Evolutionary conservation across 2,888 invertebrate genomes (phyloP).

Genomic region (Halictus quadricinctus): DNA sequence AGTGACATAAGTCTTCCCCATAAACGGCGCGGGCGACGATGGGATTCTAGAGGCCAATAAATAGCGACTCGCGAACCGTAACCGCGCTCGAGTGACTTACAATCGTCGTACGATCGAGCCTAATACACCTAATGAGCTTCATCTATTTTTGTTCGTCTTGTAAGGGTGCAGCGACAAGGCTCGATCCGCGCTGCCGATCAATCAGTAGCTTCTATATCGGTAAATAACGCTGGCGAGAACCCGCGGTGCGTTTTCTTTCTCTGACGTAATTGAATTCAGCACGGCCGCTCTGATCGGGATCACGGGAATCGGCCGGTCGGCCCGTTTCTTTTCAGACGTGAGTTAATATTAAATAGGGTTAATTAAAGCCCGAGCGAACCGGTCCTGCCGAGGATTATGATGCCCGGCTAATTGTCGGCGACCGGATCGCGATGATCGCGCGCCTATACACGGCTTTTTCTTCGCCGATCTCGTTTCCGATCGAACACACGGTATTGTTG

Average conservation of each 20-base stretch:
- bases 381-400: conserved; percentile 21
- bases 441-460: conserved; percentile 18
- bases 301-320: background rate
- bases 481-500: background rate
- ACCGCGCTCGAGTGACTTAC: conserved; percentile 49
- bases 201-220: conserved; percentile 54
- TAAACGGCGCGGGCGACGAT: conserved; percentile 47
- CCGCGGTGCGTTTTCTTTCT: conserved; percentile 41
- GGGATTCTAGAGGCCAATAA: conserved; percentile 54
- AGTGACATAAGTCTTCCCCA: conserved; percentile 51
- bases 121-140: conserved; percentile 66
- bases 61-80: conserved; percentile 51
- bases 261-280: conserved; percentile 42
- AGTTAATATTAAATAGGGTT: conserved; percentile 23
- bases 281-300: conserved; percentile 18
- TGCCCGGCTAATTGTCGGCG: conserved; percentile 24
- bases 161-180: conserved; percentile 59
- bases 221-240: conserved; percentile 39
- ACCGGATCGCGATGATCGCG: background rate
- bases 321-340: background rate
- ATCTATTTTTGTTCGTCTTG: conserved; percentile 60
- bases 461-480: background rate
- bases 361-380: conserved; percentile 25
- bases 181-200: conserved; percentile 47
- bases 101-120: conserved; percentile 48